phyloP scores from a whole-genome alignment of 1,140 invertebrate species.

The Hetaerina americana region DNA sequence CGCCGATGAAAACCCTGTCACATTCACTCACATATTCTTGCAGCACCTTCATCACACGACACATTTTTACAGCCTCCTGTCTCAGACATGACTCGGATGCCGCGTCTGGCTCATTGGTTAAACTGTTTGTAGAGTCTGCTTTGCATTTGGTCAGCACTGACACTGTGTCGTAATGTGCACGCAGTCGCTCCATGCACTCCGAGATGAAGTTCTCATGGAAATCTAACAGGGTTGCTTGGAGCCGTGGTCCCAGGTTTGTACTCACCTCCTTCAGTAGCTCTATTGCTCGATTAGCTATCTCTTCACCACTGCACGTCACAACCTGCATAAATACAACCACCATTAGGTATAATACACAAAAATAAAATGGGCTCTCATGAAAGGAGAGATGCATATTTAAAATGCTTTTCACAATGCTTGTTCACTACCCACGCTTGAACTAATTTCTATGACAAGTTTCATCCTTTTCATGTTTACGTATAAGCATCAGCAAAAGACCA shows the following conservation, averaged over 20 bases:
- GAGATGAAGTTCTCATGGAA: conserved; percentile 81
- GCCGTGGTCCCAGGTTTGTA: conserved; percentile 77
- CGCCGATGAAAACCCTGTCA: conserved; percentile 81
- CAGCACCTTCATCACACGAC: conserved; percentile 84
- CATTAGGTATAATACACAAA: too few relatives aligned
- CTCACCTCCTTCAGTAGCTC: conserved; percentile 85
- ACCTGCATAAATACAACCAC: too few relatives aligned
- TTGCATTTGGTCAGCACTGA: conserved; percentile 40
- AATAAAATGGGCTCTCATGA: too few relatives aligned
- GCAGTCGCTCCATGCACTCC: conserved; percentile 77
- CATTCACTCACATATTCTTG: conserved; percentile 93
- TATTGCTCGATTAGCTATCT: conserved; percentile 83
- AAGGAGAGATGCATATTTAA: too few relatives aligned
- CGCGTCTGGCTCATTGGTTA: conserved; percentile 27
- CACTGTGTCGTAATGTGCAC: conserved; percentile 65
- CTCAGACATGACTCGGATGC: conserved; percentile 21
- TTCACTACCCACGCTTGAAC: too few relatives aligned
- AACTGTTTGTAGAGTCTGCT: conserved; percentile 35
- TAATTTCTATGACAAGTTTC: too few relatives aligned
- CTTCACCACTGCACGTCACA: conserved; percentile 75
- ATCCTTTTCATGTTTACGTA: too few relatives aligned
- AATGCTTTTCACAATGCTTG: too few relatives aligned
- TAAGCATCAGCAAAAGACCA: too few relatives aligned
- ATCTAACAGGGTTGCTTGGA: conserved; percentile 58
- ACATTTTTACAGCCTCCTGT: conserved; percentile 78